Evolutionary conservation across 2,888 invertebrate genomes (phyloP), one percentile per base, ranked within the genome.

Genomic region (Nomada goodeniana): DNA sequence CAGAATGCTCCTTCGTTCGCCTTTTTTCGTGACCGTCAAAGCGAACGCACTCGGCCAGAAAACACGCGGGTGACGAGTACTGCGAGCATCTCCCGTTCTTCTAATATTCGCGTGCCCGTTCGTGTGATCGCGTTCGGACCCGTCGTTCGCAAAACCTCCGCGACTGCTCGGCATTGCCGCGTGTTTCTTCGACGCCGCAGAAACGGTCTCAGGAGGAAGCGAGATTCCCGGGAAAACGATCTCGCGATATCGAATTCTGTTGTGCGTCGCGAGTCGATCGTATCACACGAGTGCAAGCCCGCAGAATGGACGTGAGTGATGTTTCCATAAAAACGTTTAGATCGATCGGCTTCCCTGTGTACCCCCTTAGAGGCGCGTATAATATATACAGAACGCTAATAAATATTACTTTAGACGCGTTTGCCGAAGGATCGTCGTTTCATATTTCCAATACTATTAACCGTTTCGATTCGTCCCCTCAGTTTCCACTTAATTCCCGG

Each of bases 221-320:
- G 26, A 42, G 61, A 64, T 60, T 70, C 53, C 7, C 52, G 52
- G 60, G 69, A 64, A 47, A 77, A 68, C 73, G 68, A 55, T 57
- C 47, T 59, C 47, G 63, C n/a, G 64, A 53, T 68, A 80, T 78
- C 76, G 69, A 72, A 76, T 78, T 81, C 75, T 67, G 23, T 23
- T 73, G 72, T 50, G 55, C 55, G 72, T 75, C 78, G 55, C 52
- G 47, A 60, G 81, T 81, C 65, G 73, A 78, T 78, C 55, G 13
- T 76, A 82, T 72, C 64, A 36, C 47, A 20, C 69, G 64, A 61
- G 20, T 10, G 69, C 60, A 76, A 76, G 72, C 80, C 78, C 47
- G 42, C 64, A 87, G 65, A 77, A 87, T 87, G 87, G 76, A 80
- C 76, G 87, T 87, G 80, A 87, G 87, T 86, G 64, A n/a, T 55